A percentile compares a stretch with the other conserved stretches of the same genome.
These are phyloP conservation scores for Drosophila lacteicornis DNA, from an alignment of 1,140 invertebrate species.

Conservation along the genomic window DNA sequence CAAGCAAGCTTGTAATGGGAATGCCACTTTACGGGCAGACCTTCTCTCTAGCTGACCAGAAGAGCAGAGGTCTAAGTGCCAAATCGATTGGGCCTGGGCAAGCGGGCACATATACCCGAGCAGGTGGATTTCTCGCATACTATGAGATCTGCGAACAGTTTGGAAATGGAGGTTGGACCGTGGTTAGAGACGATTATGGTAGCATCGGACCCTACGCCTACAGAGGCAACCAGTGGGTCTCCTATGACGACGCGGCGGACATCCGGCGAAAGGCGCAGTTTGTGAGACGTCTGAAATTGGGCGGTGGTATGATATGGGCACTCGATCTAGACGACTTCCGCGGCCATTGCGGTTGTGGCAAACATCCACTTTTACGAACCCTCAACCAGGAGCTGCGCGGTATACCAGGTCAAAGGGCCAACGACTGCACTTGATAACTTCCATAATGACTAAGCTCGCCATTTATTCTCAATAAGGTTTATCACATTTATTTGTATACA, in stretches of 20 bases:
- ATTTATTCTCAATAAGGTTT: not conserved
- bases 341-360: conserved; percentile 88
- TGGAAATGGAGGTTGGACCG: conserved; percentile 88
- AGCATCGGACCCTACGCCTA: conserved; percentile 91
- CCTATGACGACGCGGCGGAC: conserved; percentile 91
- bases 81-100: conserved; percentile 90
- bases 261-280: conserved; percentile 87
- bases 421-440: conserved; percentile 78
- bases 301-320: conserved; percentile 93
- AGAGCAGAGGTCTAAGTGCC: conserved; percentile 88
- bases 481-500: not conserved
- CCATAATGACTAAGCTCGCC: not conserved
- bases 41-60: conserved; percentile 89
- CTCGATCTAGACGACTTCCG: conserved; percentile 91
- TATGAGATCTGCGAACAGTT: conserved; percentile 91
- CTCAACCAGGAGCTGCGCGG: conserved; percentile 86
- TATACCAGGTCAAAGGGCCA: conserved; percentile 84
- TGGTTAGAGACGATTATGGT: conserved; percentile 87
- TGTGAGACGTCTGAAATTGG: conserved; percentile 87
- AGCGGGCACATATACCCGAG: conserved; percentile 91
- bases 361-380: conserved; percentile 86
- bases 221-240: conserved; percentile 92
- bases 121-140: conserved; percentile 93
- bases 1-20: conserved; percentile 91
- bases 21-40: conserved; percentile 94